A percentile compares a stretch with the other conserved stretches of the same genome.
Evolutionary conservation across 2,888 invertebrate genomes (phyloP).

Genomic region (Apoda limacodes): DNA sequence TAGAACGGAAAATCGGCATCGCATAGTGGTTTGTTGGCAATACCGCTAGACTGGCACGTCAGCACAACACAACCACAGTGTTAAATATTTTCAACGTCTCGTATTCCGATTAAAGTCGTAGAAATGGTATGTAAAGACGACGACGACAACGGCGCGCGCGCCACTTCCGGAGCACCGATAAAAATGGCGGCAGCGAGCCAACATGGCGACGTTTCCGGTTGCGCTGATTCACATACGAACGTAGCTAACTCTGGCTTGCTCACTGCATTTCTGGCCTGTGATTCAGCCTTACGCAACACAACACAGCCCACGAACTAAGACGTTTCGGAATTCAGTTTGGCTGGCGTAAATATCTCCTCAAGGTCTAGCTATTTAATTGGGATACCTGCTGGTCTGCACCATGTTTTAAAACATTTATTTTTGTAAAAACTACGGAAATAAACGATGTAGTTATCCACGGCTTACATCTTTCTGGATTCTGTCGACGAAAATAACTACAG

Average conservation of each 20-base stretch:
- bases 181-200: slow-evolving; percentile 62
- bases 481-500: too few species aligned
- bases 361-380: slow-evolving; percentile 21
- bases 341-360: slow-evolving; percentile 36
- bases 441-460: too few species aligned
- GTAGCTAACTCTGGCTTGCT: slow-evolving; percentile 53
- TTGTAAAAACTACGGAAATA: too few species aligned
- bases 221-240: slow-evolving; percentile 61
- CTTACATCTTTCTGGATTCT: too few species aligned
- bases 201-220: slow-evolving; percentile 66
- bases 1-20: too few species aligned
- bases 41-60: too few species aligned
- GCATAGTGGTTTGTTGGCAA: too few species aligned
- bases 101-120: slow-evolving; percentile 48
- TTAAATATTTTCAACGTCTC: slow-evolving; percentile 63
- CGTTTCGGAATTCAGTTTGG: slow-evolving; percentile 38
- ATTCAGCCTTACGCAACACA: slow-evolving; percentile 60
- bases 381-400: slow-evolving; percentile 19
- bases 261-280: slow-evolving; percentile 62
- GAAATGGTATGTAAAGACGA: slow-evolving; percentile 60
- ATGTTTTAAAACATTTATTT: slow-evolving; percentile 13
- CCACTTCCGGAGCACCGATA: slow-evolving; percentile 65
- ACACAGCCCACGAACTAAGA: slow-evolving; percentile 42
- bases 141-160: slow-evolving; percentile 57
- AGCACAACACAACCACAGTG: slow-evolving; percentile 56